These are phyloP conservation scores for Sebastes fasciatus DNA, from an alignment of 2,113 vertebrate genomes.

Conservation along the genomic window DNA sequence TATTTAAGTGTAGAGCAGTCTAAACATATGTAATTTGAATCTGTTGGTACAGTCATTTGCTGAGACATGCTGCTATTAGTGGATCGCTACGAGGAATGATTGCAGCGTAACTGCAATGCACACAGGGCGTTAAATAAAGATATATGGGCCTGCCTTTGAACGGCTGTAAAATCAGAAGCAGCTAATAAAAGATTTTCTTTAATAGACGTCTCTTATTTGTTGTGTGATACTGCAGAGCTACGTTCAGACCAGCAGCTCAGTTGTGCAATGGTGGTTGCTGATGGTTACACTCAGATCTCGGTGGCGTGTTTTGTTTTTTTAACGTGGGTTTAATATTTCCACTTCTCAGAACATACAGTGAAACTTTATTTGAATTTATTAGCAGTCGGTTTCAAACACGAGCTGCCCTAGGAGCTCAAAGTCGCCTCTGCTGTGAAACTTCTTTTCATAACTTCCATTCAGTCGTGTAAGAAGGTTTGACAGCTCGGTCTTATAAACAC, in stretches of 20 bases:
- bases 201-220: not conserved
- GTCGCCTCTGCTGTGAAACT: constrained; percentile 17
- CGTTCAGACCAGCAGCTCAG: constrained; percentile 11
- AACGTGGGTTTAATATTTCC: not conserved
- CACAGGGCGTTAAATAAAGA: constrained; percentile 36
- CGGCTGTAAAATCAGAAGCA: constrained; percentile 20
- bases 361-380: constrained; percentile 41
- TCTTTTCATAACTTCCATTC: constrained; percentile 25
- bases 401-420: constrained; percentile 16
- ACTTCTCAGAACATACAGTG: constrained; percentile 12
- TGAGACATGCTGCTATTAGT: constrained; percentile 49
- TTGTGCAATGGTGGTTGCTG: not conserved
- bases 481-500: constrained; percentile 42
- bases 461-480: constrained; percentile 37
- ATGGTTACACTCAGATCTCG: constrained; percentile 18
- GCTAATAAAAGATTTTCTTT: constrained; percentile 33
- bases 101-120: constrained; percentile 36
- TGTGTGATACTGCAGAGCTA: not conserved
- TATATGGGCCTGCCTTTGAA: constrained; percentile 18
- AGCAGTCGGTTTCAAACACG: constrained; percentile 25
- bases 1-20: constrained; percentile 55
- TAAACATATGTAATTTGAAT: constrained; percentile 58
- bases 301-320: not conserved
- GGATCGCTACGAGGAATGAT: constrained; percentile 53
- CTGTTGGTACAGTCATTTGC: constrained; percentile 49